Evolutionary conservation across 1,140 invertebrate genomes (phyloP), one percentile per base, ranked within the genome.

Genomic region (Odontomachus brunneus): DNA sequence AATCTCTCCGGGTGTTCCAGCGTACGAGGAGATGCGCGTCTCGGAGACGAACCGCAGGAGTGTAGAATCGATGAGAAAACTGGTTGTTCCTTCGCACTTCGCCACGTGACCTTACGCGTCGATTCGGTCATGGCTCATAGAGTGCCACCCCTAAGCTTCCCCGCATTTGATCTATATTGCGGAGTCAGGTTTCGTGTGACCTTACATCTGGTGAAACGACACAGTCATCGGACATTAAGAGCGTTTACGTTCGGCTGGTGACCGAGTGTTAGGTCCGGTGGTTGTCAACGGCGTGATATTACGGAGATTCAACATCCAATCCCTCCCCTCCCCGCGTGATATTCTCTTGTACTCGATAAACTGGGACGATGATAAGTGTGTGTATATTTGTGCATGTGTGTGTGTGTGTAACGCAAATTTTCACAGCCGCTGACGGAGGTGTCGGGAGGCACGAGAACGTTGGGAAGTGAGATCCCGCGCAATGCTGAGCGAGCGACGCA

Each of bases 141-240:
- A 89, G 71, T 84, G 49, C 57, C 80, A 82, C 74, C 80, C 80
- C 76, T 44, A 1, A 44, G 73, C 49, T 74, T 75, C 63, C 63
- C 49, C 19, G 51, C 19, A 55, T 71, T 82, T 81, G 75, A 76
- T 76, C 49, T 75, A 84, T 84, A 89, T 62, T 88, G 88, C 69
- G 84, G 89, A 86, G 89, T 90, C 89, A 88, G 89, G 71, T 87
- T 90, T 87, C 84, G 73, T 76, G 83, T 38, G 65, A 80, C 76
- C 81, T 87, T 86, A 85, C 89, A 88, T 87, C 87, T 90, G 89
- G 69, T 84, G 67, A 88, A 85, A 59, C 86, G 89, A 89, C 84
- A 84, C 29, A 78, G 69, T 69, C 85, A 83, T 89, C 80, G 33
- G 73, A 57, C 53, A 86, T 84, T 78, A 72, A 69, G 57, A 80